Conservation (phyloP, 2,113 vertebrate species). For the Muntiacus reevesi region DNA sequence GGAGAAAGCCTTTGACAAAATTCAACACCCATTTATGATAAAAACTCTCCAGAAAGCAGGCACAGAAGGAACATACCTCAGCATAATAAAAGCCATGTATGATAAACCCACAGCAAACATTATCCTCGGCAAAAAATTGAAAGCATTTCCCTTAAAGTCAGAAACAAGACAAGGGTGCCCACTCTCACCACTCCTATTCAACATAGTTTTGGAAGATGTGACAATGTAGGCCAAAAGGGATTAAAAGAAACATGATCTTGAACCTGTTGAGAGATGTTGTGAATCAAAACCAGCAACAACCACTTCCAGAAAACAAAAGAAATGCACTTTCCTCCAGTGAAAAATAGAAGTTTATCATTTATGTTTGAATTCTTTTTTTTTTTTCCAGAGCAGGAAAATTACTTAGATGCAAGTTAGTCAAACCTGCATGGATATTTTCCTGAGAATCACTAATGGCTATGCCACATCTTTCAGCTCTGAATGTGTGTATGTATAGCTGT, state of each 20-base stretch:
- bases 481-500: neutral
- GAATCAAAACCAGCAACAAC: neutral
- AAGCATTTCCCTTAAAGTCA: too few relatives aligned
- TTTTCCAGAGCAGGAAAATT: neutral
- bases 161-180: too few relatives aligned
- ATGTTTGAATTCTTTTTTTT: neutral
- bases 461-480: neutral
- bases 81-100: too few relatives aligned
- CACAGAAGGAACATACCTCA: too few relatives aligned
- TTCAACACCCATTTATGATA: too few relatives aligned
- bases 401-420: neutral
- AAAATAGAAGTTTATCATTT: neutral
- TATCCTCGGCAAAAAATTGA: too few relatives aligned
- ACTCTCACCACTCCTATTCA: too few relatives aligned
- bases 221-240: neutral
- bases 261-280: neutral
- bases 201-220: neutral
- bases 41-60: too few relatives aligned
- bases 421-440: neutral
- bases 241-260: neutral
- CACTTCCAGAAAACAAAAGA: neutral
- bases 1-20: too few relatives aligned
- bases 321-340: neutral
- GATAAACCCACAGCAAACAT: too few relatives aligned
- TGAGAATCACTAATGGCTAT: neutral